Conservation (phyloP, 2,113 vertebrate species). For the Aptenodytes patagonicus region DNA sequence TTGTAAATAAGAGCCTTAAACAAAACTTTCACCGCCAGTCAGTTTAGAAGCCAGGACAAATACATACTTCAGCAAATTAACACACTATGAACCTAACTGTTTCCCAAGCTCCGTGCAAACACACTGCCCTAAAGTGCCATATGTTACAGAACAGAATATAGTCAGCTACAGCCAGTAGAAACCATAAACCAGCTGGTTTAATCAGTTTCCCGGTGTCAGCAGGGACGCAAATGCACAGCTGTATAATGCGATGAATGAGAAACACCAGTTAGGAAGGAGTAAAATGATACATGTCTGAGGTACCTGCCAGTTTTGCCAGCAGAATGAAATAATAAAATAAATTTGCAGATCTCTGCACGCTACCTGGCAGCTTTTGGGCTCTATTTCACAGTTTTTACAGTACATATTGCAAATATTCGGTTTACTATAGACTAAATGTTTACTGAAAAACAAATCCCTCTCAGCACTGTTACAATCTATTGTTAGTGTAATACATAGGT, state of each 20-base stretch:
- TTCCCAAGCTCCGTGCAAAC: not conserved
- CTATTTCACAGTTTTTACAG: not conserved
- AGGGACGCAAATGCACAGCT: slow-evolving; percentile 12
- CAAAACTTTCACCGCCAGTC: not conserved
- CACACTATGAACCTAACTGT: not conserved
- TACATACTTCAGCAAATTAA: not conserved
- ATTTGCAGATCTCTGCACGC: not conserved
- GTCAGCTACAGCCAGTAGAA: not conserved
- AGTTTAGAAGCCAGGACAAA: not conserved
- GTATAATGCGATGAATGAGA: not conserved
- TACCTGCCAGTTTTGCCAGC: not conserved
- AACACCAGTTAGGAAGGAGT: not conserved
- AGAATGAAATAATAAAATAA: not conserved
- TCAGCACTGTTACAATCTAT: not conserved
- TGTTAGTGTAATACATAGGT: not conserved
- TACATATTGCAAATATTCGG: not conserved
- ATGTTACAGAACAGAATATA: slow-evolving; percentile 2
- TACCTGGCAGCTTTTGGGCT: not conserved
- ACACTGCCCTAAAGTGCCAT: not conserved
- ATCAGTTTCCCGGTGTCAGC: not conserved
- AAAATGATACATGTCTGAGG: not conserved
- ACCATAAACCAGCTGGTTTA: slow-evolving; percentile 45
- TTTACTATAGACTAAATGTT: not conserved
- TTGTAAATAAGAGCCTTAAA: not conserved
- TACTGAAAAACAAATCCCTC: not conserved